A percentile compares a stretch with the other conserved stretches of the same genome.
Evolutionary conservation across 92 coral and sea anemone genomes (phyloP).

Genomic region (Micromussa lordhowensis): DNA sequence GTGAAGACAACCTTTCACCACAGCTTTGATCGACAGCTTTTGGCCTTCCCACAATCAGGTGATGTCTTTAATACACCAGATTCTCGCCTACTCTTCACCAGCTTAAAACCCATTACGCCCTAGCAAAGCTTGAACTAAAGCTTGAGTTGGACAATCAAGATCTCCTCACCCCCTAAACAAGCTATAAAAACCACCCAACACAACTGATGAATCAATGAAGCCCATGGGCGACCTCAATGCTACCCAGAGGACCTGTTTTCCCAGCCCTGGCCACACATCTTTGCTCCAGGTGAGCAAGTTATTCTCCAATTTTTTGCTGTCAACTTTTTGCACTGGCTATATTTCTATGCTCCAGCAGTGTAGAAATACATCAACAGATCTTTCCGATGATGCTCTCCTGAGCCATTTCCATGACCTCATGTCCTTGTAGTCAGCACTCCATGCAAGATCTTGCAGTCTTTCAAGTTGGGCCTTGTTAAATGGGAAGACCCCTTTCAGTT

Average conservation of each 20-base stretch:
- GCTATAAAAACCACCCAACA: too few relatives aligned
- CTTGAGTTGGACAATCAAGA: too few relatives aligned
- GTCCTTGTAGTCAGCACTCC: slow-evolving; percentile 35
- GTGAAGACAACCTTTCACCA: not conserved
- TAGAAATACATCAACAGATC: too few relatives aligned
- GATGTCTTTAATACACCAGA: too few relatives aligned
- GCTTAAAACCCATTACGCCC: not conserved
- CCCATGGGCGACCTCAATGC: not conserved
- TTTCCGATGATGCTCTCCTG: not conserved
- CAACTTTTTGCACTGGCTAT: not conserved
- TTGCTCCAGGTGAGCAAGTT: not conserved
- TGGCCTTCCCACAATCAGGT: too few relatives aligned
- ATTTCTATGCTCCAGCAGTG: not conserved
- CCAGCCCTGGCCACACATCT: not conserved
- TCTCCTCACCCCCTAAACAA: too few relatives aligned
- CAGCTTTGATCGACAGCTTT: too few relatives aligned
- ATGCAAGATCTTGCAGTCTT: slow-evolving; percentile 4
- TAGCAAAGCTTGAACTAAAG: too few relatives aligned
- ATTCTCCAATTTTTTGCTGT: not conserved
- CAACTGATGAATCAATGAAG: too few relatives aligned
- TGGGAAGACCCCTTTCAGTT: slow-evolving; percentile 21
- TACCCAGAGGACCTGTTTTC: not conserved
- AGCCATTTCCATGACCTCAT: slow-evolving; percentile 3
- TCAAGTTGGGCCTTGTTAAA: slow-evolving; percentile 12
- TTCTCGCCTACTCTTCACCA: too few relatives aligned